Base-by-base conservation (phyloP, 2,888 invertebrate species). In the Lagria hirta region DNA sequence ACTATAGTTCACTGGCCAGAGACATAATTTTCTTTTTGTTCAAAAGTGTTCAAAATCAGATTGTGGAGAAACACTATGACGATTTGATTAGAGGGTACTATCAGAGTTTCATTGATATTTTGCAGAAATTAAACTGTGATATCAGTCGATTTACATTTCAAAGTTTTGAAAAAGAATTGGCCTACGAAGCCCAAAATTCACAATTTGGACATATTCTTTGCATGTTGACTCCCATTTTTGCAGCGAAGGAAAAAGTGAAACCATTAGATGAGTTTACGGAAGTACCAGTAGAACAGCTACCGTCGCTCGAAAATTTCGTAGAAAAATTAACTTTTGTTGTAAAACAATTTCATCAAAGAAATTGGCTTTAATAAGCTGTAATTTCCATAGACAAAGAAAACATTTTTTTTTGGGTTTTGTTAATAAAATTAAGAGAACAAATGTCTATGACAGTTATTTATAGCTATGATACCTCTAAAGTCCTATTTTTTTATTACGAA, bases 11-110 rank as follows among this genome's bases (percentile, higher is more conserved):
- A 5, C 66, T 78, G 1, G 60, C 70, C 0, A 70, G 72, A 15
- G 81, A 81, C 54, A 43, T 81, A 1, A 54, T 76, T 1, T 80
- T 81, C 47, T 72, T 78, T 23, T 38, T 81, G 3, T 71, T 74
- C 8, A 68, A 74, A 1, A 79, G 79, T 49, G 68, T 76, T 1
- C 63, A 70, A 8, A 51, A 57, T 1, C 52, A 63, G 0, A 63
- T 75, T 1, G 51, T 73, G 6, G 65, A 66, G 2, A 43, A 71
- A 4, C 61, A 76, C 34, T 63, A 70, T 18, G 68, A 77, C 2
- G 66, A 73, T 12, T 65, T 80, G 3, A 49, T 79, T 0, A 57
- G 69, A 37, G 58, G 71, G 1, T 79, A 80, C 53, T 73, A 77
- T 50, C 61, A 72, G 0, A 65, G 65, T 0, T 72, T 80, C 22